phyloP scores from a whole-genome alignment of 2,888 invertebrate species.

The Leptopilina myrica region DNA sequence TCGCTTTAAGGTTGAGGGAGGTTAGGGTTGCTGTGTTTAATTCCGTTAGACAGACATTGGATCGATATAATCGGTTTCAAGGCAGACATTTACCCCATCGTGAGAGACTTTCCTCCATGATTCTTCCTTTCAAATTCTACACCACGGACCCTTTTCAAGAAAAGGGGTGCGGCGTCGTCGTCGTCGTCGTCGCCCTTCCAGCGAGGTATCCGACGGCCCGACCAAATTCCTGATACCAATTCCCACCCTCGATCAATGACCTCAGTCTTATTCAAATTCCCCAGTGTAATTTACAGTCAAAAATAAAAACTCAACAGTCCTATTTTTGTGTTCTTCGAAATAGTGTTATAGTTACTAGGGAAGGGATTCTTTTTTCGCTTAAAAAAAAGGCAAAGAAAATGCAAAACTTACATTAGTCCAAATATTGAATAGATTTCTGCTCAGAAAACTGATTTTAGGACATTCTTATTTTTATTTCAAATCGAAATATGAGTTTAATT shows the following conservation, averaged over 20 bases:
- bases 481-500: too few species aligned
- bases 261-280: conserved; percentile 12
- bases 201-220: conserved; percentile 44
- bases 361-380: too few species aligned
- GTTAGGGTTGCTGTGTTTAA: conserved; percentile 66
- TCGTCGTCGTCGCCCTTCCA: conserved; percentile 23
- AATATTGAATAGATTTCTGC: too few species aligned
- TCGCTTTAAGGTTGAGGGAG: conserved; percentile 67
- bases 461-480: too few species aligned
- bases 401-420: too few species aligned
- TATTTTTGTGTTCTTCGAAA: too few species aligned
- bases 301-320: not conserved
- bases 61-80: conserved; percentile 67
- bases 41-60: conserved; percentile 65
- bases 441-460: too few species aligned
- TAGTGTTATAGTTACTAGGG: too few species aligned
- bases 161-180: conserved; percentile 44
- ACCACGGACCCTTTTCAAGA: conserved; percentile 35
- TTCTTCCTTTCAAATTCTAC: conserved; percentile 60
- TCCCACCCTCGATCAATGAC: conserved; percentile 18
- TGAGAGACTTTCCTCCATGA: conserved; percentile 57
- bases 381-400: too few species aligned
- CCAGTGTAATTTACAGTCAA: not conserved
- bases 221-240: conserved; percentile 27
- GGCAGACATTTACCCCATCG: conserved; percentile 54